phyloP scores from a whole-genome alignment of 2,113 vertebrate species.

The Dicerorhinus sumatrensis region DNA sequence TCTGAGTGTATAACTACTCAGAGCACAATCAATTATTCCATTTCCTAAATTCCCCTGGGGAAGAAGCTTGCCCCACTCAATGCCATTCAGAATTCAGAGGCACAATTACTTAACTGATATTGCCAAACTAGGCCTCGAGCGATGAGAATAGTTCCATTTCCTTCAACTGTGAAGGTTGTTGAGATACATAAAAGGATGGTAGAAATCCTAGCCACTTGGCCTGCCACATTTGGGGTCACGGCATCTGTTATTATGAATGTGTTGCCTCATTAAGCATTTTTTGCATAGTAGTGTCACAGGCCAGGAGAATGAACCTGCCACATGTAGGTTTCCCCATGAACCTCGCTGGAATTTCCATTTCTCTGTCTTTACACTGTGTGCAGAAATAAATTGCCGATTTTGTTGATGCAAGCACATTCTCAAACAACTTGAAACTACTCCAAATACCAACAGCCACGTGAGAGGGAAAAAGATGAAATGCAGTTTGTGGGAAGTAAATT shows the following conservation, averaged over 20 bases:
- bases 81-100: slow-evolving; percentile 29
- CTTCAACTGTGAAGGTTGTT: slow-evolving; percentile 57
- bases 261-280: slow-evolving; percentile 45
- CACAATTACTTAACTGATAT: neutral
- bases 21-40: slow-evolving; percentile 35
- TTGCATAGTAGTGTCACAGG: neutral
- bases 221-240: neutral
- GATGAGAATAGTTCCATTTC: slow-evolving; percentile 10
- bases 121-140: neutral
- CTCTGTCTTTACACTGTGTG: slow-evolving; percentile 31
- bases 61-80: neutral
- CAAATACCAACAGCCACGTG: slow-evolving; percentile 58
- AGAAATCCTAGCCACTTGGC: slow-evolving; percentile 10
- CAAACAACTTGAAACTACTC: slow-evolving; percentile 61
- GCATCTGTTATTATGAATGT: neutral
- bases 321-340: slow-evolving; percentile 21
- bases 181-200: slow-evolving; percentile 50
- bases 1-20: neutral
- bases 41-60: slow-evolving; percentile 45
- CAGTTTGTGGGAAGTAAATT: slow-evolving; percentile 66
- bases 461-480: slow-evolving; percentile 61
- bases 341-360: slow-evolving; percentile 63
- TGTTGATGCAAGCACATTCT: slow-evolving; percentile 69
- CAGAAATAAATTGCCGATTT: slow-evolving; percentile 60
- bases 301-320: slow-evolving; percentile 32